phyloP scores from a whole-genome alignment of 2,113 vertebrate species.

The Octodon degus region DNA sequence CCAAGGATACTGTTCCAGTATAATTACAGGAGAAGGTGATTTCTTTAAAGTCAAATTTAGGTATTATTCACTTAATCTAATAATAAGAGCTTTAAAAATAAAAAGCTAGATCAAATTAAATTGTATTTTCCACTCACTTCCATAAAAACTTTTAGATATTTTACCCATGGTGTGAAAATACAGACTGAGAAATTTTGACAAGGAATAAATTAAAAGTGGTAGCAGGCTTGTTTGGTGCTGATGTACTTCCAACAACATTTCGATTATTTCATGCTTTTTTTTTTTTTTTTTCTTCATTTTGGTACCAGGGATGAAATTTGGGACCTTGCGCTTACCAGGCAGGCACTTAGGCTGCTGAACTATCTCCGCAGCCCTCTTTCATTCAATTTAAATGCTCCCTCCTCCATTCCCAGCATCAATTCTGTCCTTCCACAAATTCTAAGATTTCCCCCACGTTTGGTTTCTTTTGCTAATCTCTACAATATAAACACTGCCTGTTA shows the following conservation, averaged over 20 bases:
- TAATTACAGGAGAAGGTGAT: no score
- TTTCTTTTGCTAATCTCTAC: slow-evolving; percentile 7
- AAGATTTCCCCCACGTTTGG: not conserved
- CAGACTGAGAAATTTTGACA: not conserved
- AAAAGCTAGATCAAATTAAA: slow-evolving; percentile 55
- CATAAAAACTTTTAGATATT: slow-evolving; percentile 6
- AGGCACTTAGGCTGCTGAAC: no score
- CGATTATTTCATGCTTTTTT: not conserved
- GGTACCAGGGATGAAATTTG: no score
- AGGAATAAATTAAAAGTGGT: not conserved
- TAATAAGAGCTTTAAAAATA: no score
- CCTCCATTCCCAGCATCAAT: not conserved
- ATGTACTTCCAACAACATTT: not conserved
- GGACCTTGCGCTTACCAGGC: no score
- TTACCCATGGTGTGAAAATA: not conserved
- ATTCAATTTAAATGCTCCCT: not conserved
- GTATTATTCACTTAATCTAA: no score
- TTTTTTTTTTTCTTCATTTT: no score
- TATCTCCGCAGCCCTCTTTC: not conserved
- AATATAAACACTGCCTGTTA: slow-evolving; percentile 33
- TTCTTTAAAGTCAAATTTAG: no score
- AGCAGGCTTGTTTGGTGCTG: not conserved
- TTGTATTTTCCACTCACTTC: slow-evolving; percentile 29
- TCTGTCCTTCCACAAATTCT: slow-evolving; percentile 15
- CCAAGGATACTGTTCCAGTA: no score